Base-by-base conservation (phyloP, 2,888 invertebrate species). In the Malthinus seriepunctatus region DNA sequence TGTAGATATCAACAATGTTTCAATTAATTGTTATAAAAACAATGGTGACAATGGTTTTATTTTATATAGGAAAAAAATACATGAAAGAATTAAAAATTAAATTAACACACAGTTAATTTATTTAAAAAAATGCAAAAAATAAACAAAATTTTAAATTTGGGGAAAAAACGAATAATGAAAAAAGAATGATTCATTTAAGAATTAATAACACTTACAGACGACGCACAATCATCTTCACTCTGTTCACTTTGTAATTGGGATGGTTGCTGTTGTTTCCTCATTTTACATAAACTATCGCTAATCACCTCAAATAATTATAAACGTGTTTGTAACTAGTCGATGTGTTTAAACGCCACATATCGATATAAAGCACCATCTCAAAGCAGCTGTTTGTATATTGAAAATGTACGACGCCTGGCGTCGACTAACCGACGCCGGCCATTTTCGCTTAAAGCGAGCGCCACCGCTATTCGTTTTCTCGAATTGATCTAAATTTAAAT, bases 221-320 rank as follows among this genome's bases (percentile, higher is more conserved):
- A 80, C 68, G 81, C 81, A 66, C 82, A 78, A 66, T 83, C 83
- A 70, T 83, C 83, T 64, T 83, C 83, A 68, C 79, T 81, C 65
- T 80, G 77, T 58, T 79, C 78, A 56, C 75, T 71, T 62, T 77
- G 76, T 56, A 75, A 68, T 58, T 75, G 75, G 55, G 73, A 69
- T 56, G 73, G 73, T 50, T 62, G 62, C 44, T 62, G 62, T 23
- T 42, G 39, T 48, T 62, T 62, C 39, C 62, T 54, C 62, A 62
- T 62, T 12, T 15, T 58, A 42, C 45, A 49, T 39, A 11, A 44
- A 35, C 11, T 32, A 65, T 38, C 12, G n/a, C 46, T 32, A 11
- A 54, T 50, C 50, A 59, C 33, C 47, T 59, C 44, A 44, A 12
- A 35, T 50, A 51, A 46, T 44, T 45, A 45, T 10, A 48, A 23